Base-by-base conservation (phyloP, 2,888 invertebrate species). In the Bruchidius siliquastri region DNA sequence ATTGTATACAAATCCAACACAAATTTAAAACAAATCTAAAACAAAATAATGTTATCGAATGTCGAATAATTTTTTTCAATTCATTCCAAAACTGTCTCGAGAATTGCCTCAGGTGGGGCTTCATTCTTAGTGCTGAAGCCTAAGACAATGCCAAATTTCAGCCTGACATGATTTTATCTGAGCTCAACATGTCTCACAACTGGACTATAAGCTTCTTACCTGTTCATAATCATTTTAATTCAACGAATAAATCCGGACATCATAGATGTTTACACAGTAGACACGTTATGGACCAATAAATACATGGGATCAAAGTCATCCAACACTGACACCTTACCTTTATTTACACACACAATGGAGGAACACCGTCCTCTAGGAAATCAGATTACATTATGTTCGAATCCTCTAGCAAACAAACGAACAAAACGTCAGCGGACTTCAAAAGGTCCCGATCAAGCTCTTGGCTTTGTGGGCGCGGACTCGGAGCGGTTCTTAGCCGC, bases 361-460 rank as follows among this genome's bases (percentile, higher is more conserved):
- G 18, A 49, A 13, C 49, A 49, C 18, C 49, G 49, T 49, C 49
- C 49, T 49, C 49, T 49, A 49, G 8, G 49, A 49, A 49, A 49
- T 49, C 13, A 49, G 49, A 49, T 49, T 49, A 49, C 49, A 49
- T 49, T 49, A 49, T 49, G 49, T 49, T 49, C 49, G 13, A 8
- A 13, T 18, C 18, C 18, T 49, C 49, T 49, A 49, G 18, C 21
- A 69, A 69, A 69, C 26, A 26, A 69, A 69, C 69, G n/a, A 67
- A 21, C 69, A 30, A 70, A 49, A 49, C 49, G 49, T 49, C 49
- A 13, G 49, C 18, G 49, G 18, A 67, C 20, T 20, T 69, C 69
- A 69, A 71, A 71, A 21, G 71, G 71, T 10, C 32, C 22, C 26
- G 30, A 71, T 72, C 74, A 75, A 75, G 75, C 75, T 76, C 18